Evolutionary conservation across 2,888 invertebrate genomes (phyloP).

Genomic region (Heterodera filipjevi): DNA sequence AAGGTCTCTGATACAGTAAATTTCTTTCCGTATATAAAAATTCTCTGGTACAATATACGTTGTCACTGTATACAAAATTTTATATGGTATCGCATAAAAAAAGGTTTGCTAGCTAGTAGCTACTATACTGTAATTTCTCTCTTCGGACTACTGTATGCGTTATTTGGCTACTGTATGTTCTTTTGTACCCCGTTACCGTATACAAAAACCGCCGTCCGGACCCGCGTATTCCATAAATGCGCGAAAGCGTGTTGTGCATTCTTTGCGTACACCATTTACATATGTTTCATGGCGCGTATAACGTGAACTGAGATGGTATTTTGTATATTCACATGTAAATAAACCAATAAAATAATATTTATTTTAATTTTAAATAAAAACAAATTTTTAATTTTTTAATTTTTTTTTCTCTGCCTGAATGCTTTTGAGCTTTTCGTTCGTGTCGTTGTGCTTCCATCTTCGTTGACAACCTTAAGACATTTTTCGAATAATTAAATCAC

Average conservation of each 20-base stretch:
- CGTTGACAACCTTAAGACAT: slow-evolving; percentile 47
- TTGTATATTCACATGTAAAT: too few relatives aligned
- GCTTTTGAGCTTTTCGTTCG: slow-evolving; percentile 55
- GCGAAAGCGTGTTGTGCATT: slow-evolving; percentile 55
- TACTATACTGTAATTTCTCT: too few relatives aligned
- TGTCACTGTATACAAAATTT: too few relatives aligned
- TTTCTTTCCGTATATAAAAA: not conserved
- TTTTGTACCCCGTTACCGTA: slow-evolving; percentile 48
- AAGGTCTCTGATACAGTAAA: not conserved
- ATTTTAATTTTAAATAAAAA: not conserved
- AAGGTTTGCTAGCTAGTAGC: too few relatives aligned
- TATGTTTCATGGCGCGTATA: slow-evolving; percentile 60
- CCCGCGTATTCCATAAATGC: slow-evolving; percentile 62
- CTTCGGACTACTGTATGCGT: not conserved
- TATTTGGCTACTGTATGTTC: not conserved
- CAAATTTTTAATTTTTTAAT: not conserved
- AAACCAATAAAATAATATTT: too few relatives aligned
- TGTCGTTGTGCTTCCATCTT: slow-evolving; percentile 60
- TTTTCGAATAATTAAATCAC: not conserved
- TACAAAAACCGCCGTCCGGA: slow-evolving; percentile 56
- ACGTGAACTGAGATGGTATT: slow-evolving; percentile 52
- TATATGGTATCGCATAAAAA: too few relatives aligned
- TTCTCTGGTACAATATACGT: too few relatives aligned
- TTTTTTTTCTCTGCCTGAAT: slow-evolving; percentile 33
- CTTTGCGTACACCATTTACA: slow-evolving; percentile 59